Percentiles rank a stretch among this genome's conserved stretches.
Conservation (phyloP, 2,797 vertebrate genomes). For the Gobio occitaniae region DNA sequence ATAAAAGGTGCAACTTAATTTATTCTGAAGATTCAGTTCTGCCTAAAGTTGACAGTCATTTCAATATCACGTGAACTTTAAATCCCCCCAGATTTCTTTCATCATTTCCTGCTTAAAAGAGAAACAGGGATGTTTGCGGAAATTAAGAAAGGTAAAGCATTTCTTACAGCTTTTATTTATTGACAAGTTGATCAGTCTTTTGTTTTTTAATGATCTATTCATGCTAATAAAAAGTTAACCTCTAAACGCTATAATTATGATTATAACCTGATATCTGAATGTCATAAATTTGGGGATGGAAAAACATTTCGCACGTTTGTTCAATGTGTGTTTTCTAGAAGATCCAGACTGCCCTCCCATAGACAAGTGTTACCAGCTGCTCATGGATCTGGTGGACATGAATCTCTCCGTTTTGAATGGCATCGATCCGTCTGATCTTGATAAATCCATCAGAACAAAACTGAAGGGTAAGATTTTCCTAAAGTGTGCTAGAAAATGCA, state of each 20-base stretch:
- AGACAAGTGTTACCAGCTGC: background rate
- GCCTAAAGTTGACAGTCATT: background rate
- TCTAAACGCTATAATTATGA: background rate
- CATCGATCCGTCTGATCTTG: background rate
- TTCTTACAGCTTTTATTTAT: too few species aligned
- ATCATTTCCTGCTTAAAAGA: background rate
- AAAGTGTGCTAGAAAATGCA: background rate
- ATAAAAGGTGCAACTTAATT: background rate
- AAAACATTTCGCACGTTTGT: background rate
- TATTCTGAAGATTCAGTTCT: background rate
- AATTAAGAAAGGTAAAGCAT: too few species aligned
- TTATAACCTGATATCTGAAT: background rate
- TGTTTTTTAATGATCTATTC: too few species aligned
- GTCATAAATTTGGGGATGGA: background rate
- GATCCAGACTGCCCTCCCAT: accelerated
- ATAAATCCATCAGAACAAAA: background rate
- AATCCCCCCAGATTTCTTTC: background rate
- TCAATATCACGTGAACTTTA: background rate
- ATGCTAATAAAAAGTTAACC: background rate
- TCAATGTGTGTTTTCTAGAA: background rate
- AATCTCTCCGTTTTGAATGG: background rate
- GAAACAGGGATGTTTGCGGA: background rate
- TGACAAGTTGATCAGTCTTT: too few species aligned
- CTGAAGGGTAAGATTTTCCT: background rate
- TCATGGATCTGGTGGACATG: background rate